Percentiles rank a stretch among this genome's conserved stretches.
phyloP scores from a whole-genome alignment of 35 echinoderm and acorn worm genomes.

The Lytechinus pictus region DNA sequence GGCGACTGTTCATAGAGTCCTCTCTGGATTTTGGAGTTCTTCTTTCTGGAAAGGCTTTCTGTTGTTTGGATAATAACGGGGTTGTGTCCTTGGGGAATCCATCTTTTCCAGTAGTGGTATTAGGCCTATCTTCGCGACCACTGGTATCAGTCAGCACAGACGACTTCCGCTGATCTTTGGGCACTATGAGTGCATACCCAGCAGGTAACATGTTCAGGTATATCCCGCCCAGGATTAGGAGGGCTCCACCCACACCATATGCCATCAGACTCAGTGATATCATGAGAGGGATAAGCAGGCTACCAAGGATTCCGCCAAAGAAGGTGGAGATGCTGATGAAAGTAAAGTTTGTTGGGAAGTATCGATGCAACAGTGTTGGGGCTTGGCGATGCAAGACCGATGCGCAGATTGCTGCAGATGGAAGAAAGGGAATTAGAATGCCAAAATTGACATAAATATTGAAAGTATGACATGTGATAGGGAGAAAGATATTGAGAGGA shows the following conservation, averaged over 20 bases:
- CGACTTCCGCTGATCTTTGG: background rate
- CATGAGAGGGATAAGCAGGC: background rate
- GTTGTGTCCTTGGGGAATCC: background rate
- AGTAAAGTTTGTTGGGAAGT: background rate
- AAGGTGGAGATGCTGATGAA: background rate
- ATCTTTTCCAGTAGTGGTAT: background rate
- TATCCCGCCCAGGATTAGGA: background rate
- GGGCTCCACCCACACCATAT: background rate
- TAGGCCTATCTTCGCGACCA: background rate
- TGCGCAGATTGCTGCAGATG: background rate
- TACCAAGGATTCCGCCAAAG: background rate
- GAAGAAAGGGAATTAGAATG: background rate
- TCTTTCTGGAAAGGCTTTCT: background rate
- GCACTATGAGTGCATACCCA: background rate
- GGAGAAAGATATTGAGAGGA: too few species aligned
- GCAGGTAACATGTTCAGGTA: background rate
- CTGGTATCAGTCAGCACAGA: background rate
- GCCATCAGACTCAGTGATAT: background rate
- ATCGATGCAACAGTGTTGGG: background rate
- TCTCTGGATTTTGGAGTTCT: background rate
- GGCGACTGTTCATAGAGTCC: too few species aligned
- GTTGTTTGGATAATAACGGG: background rate
- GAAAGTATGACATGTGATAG: too few species aligned
- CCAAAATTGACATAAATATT: too few species aligned
- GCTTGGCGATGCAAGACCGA: background rate